Percentiles rank a stretch among this genome's conserved stretches.
Evolutionary conservation across 2,888 invertebrate genomes (phyloP).

Genomic region (Rhamnusium bicolor): DNA sequence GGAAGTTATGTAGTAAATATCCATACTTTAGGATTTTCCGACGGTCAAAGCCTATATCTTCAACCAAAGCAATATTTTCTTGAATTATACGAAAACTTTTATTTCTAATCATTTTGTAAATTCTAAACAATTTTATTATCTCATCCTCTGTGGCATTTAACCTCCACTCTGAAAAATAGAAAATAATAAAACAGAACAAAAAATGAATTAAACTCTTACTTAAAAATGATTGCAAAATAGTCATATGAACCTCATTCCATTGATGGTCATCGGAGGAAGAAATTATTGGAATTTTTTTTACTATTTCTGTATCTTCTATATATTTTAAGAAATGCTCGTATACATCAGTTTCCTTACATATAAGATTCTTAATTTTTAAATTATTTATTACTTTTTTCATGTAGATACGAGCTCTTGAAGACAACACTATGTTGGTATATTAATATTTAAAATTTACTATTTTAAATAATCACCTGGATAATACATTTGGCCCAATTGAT

Average conservation of each 20-base stretch:
- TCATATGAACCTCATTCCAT: conserved; percentile 63
- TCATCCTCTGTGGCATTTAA: conserved; percentile 68
- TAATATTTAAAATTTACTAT: conserved; percentile 53
- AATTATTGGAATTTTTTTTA: conserved; percentile 22
- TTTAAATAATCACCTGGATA: conserved; percentile 59
- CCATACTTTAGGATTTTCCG: conserved; percentile 75
- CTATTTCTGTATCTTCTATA: conserved; percentile 53
- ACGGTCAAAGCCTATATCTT: conserved; percentile 74
- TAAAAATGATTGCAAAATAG: conserved; percentile 60
- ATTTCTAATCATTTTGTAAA: conserved; percentile 66
- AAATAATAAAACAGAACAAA: conserved; percentile 19
- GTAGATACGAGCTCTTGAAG: conserved; percentile 47
- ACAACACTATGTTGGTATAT: conserved; percentile 11
- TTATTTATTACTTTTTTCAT: conserved; percentile 42
- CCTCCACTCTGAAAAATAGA: conserved; percentile 67
- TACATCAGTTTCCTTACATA: conserved; percentile 69
- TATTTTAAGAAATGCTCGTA: conserved; percentile 64
- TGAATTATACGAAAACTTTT: conserved; percentile 73
- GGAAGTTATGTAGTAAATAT: conserved; percentile 76
- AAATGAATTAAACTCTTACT: conserved; percentile 56
- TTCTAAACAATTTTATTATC: conserved; percentile 65
- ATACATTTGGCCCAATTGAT: conserved; percentile 59
- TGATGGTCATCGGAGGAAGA: conserved; percentile 45
- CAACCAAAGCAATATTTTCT: conserved; percentile 74
- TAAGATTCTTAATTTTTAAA: conserved; percentile 67